Base-by-base conservation (phyloP, 2,113 vertebrate genomes). In the Ornithorhynchus anatinus region DNA sequence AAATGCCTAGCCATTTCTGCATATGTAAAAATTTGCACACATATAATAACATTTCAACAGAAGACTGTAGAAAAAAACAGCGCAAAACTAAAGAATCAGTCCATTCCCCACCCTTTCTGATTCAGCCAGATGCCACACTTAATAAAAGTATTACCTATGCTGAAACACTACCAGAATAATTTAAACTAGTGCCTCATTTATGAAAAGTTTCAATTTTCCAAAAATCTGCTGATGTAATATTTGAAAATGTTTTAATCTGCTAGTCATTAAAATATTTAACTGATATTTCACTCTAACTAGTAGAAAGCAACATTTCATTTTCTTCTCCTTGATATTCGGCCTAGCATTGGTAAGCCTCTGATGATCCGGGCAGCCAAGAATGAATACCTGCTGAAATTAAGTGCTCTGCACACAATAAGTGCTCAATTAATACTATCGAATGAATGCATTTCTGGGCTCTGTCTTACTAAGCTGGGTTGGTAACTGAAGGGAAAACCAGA, bases 1-100 rank as follows among this genome's bases (percentile, higher is more conserved):
- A n/a, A n/a, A n/a, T n/a, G n/a, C 8, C 31, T 0, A 7, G 4
- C 3, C 0, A 2, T 2, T 27, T 8, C 23, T 8, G 1, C 9
- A 51, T 29, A 12, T 1, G 3, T 31, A 76, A 53, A 69, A n/a
- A 1, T 32, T 39, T 58, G 42, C 29, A 6, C 2, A 67, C 69
- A 39, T 12, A 4, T 0, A 40, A 36, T 15, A 11, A 2, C 0
- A 1, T 4, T 17, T n/a, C n/a, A n/a, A n/a, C n/a, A n/a, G n/a
- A n/a, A n/a, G n/a, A n/a, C n/a, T n/a, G n/a, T n/a, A n/a, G n/a
- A n/a, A n/a, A n/a, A n/a, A n/a, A n/a, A n/a, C n/a, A n/a, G n/a
- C n/a, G n/a, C n/a, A n/a, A n/a, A n/a, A n/a, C n/a, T n/a, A n/a
- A n/a, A n/a, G n/a, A n/a, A n/a, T n/a, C n/a, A n/a, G n/a, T n/a